Conservation (phyloP, 1,140 invertebrate genomes). For the Neuroterus valhalla region DNA sequence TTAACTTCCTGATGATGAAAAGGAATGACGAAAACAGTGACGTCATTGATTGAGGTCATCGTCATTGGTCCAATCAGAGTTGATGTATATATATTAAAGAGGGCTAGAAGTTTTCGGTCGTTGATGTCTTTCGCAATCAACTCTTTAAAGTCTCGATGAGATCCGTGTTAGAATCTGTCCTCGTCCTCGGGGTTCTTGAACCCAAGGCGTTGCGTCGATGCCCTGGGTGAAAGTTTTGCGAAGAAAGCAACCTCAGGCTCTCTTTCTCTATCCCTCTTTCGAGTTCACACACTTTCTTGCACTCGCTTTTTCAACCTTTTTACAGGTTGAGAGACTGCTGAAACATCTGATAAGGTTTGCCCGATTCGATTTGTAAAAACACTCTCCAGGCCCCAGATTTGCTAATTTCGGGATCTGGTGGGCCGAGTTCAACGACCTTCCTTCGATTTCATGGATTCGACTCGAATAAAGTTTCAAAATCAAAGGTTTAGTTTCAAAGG, state of each 20-base stretch:
- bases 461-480: no score
- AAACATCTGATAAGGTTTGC: no score
- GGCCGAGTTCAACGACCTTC: no score
- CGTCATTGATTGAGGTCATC: neutral
- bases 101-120: constrained; percentile 42
- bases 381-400: no score
- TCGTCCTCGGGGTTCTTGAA: constrained; percentile 57
- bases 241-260: constrained; percentile 62
- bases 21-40: neutral
- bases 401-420: no score
- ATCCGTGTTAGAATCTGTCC: constrained; percentile 35
- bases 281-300: neutral
- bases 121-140: constrained; percentile 48
- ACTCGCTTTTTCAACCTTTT: neutral
- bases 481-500: no score
- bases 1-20: neutral
- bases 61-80: neutral
- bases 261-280: constrained; percentile 8
- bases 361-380: no score
- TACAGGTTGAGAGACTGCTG: no score
- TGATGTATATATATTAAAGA: neutral
- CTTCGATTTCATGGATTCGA: no score
- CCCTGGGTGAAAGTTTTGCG: constrained; percentile 65
- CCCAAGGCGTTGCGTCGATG: constrained; percentile 43
- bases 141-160: constrained; percentile 36